phyloP scores from a whole-genome alignment of 2,797 vertebrate species.

The Varecia variegata region DNA sequence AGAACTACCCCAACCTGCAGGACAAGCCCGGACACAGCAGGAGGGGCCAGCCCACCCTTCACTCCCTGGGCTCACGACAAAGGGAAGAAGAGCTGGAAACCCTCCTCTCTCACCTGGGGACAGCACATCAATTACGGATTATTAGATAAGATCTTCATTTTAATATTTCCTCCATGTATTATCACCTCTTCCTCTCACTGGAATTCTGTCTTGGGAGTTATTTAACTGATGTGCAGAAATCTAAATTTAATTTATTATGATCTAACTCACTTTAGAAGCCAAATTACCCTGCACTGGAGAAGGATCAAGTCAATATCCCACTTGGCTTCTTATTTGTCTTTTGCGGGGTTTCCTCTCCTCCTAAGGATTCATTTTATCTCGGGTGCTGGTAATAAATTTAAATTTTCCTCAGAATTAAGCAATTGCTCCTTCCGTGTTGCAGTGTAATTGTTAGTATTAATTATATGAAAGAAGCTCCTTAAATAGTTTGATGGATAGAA shows the following conservation, averaged over 20 bases:
- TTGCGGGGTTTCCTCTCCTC: slow-evolving; percentile 71
- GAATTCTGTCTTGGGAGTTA: slow-evolving; percentile 85
- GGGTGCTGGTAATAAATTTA: slow-evolving; percentile 83
- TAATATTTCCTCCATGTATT: slow-evolving; percentile 81
- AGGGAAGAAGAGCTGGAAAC: slow-evolving; percentile 31
- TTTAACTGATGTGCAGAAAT: slow-evolving; percentile 87
- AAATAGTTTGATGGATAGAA: slow-evolving; percentile 72
- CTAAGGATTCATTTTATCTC: slow-evolving; percentile 82
- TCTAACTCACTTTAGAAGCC: slow-evolving; percentile 86
- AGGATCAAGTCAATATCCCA: slow-evolving; percentile 86
- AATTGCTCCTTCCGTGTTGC: slow-evolving; percentile 83
- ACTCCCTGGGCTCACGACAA: neutral
- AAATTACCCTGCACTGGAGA: slow-evolving; percentile 86
- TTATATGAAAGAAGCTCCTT: slow-evolving; percentile 79
- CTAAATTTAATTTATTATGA: slow-evolving; percentile 89
- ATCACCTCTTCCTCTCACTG: slow-evolving; percentile 81
- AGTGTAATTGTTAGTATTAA: slow-evolving; percentile 85
- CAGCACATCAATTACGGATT: slow-evolving; percentile 80
- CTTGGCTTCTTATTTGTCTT: slow-evolving; percentile 87
- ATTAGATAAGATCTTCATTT: slow-evolving; percentile 84
- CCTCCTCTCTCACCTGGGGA: slow-evolving; percentile 64
- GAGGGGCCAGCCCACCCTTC: neutral
- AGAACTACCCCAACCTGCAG: neutral
- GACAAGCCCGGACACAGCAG: neutral
- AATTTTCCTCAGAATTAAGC: slow-evolving; percentile 82